Base-by-base conservation (phyloP, 2,113 vertebrate genomes). In the Atractosteus spatula region DNA sequence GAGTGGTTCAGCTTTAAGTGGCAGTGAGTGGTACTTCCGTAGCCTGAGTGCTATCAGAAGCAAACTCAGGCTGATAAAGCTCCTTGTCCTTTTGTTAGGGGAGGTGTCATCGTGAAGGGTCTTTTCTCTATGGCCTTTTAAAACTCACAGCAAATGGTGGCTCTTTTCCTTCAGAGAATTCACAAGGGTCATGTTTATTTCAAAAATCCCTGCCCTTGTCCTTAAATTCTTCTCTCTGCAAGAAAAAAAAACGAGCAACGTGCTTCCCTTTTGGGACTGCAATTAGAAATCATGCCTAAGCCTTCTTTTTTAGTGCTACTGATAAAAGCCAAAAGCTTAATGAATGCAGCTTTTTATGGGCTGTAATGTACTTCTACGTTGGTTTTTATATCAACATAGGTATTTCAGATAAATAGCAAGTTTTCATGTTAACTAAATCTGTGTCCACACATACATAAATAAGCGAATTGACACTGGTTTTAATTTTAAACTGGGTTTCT, bases 11-110 rank as follows among this genome's bases (percentile, higher is more conserved):
- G 86, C 84, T 86, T 85, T 83, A 86, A 95, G 93, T 90, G 83
- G 79, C 80, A 55, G 3, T 88, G 90, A 93, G 91, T 90, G 90
- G 88, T 88, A 90, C 93, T 94, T 93, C 87, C 84, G 71, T 84
- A 88, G 82, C 81, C 77, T 70, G 80, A 88, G 82, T 76, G 3
- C 81, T 87, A 80, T 90, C 85, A 78, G 80, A 86, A 74, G 77
- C 83, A 82, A 86, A 84, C 81, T 79, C 82, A 74, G 84, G 66
- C 78, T 88, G 89, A 94, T 93, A 93, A 94, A 93, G 84, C 88
- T 89, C 80, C 88, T 87, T 70, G 77, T 80, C 82, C 85, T 87
- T 88, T 86, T 90, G 79, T 84, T 79, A 45, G 81, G 80, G 76
- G 84, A 85, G 85, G 88, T 87, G 87, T 89, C 90, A 82, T 83